Conservation (phyloP, 2,888 invertebrate species). For the Dasypolia templi region DNA sequence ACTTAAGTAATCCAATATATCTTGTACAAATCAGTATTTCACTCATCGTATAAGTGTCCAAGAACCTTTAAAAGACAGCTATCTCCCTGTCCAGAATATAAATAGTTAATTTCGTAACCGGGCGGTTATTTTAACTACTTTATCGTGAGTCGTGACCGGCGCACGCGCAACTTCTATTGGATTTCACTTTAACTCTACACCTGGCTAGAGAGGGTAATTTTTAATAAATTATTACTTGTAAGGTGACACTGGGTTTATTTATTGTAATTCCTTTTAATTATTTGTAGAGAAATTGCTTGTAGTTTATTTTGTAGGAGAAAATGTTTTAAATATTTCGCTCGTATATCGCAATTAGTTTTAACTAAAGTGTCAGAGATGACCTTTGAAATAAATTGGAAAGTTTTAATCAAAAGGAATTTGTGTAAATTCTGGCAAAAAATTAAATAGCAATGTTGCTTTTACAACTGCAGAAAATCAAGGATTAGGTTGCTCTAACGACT, state of each 20-base stretch:
- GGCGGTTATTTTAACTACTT: slow-evolving; percentile 62
- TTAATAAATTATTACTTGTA: slow-evolving; percentile 43
- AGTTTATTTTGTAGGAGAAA: slow-evolving; percentile 4
- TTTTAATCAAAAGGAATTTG: slow-evolving; percentile 17
- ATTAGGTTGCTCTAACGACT: background rate
- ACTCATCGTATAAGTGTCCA: slow-evolving; percentile 30
- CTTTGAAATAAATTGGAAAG: slow-evolving; percentile 42
- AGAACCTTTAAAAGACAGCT: slow-evolving; percentile 49
- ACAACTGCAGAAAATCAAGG: background rate
- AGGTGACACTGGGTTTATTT: slow-evolving; percentile 42
- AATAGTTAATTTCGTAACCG: slow-evolving; percentile 66
- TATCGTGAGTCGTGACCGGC: slow-evolving; percentile 69
- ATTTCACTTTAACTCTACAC: slow-evolving; percentile 56
- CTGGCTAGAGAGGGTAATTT: slow-evolving; percentile 53
- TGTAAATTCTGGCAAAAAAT: background rate
- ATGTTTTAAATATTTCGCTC: slow-evolving; percentile 25
- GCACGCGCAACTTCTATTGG: slow-evolving; percentile 50
- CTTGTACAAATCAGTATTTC: slow-evolving; percentile 5
- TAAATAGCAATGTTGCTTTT: background rate
- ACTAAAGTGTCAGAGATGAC: slow-evolving; percentile 37
- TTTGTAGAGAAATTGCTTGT: slow-evolving; percentile 34
- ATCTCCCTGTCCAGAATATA: slow-evolving; percentile 66
- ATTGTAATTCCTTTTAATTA: slow-evolving; percentile 41
- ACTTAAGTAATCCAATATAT: slow-evolving; percentile 8
- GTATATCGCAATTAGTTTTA: slow-evolving; percentile 44